Percentiles rank a stretch among this genome's conserved stretches.
Evolutionary conservation across 2,113 vertebrate species (phyloP).

Genomic region (Syngnathus scovelli): DNA sequence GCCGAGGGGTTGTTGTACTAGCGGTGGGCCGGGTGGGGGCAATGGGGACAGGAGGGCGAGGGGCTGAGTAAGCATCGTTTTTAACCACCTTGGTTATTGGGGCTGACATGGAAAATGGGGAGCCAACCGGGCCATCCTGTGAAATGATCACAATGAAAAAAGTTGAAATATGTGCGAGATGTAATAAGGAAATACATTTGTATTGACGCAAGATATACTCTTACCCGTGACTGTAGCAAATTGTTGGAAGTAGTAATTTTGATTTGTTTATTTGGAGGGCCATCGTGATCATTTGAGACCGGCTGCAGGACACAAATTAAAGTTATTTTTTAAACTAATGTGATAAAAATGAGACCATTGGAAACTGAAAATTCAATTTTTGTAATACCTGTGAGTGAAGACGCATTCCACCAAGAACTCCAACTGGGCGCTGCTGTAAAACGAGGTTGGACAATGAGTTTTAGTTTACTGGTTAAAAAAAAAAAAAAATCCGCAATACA

Average conservation of each 20-base stretch:
- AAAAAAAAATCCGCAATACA: not conserved
- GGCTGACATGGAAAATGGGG: slow-evolving; percentile 77
- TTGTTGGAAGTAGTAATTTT: slow-evolving; percentile 77
- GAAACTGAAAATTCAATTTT: slow-evolving; percentile 16
- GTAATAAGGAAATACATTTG: not conserved
- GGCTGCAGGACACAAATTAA: slow-evolving; percentile 34
- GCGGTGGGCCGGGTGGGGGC: slow-evolving; percentile 54
- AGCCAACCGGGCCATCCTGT: slow-evolving; percentile 73
- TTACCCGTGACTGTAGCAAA: slow-evolving; percentile 78
- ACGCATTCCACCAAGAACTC: slow-evolving; percentile 59
- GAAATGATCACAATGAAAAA: not conserved
- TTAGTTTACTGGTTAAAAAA: not conserved
- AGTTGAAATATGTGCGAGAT: not conserved
- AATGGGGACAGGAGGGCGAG: slow-evolving; percentile 65
- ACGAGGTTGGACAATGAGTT: not conserved
- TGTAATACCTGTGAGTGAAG: slow-evolving; percentile 41
- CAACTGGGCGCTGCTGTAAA: slow-evolving; percentile 68
- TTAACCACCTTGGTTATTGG: slow-evolving; percentile 97
- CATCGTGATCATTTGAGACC: slow-evolving; percentile 63
- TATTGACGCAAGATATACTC: slow-evolving; percentile 11
- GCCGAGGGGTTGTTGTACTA: slow-evolving; percentile 50
- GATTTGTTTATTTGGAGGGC: slow-evolving; percentile 79
- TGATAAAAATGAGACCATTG: not conserved
- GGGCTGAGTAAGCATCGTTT: slow-evolving; percentile 89
- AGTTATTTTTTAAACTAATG: not conserved